A percentile compares a stretch with the other conserved stretches of the same genome.
Evolutionary conservation across 2,888 invertebrate genomes (phyloP).

Genomic region (Drosophila trichaetosa): DNA sequence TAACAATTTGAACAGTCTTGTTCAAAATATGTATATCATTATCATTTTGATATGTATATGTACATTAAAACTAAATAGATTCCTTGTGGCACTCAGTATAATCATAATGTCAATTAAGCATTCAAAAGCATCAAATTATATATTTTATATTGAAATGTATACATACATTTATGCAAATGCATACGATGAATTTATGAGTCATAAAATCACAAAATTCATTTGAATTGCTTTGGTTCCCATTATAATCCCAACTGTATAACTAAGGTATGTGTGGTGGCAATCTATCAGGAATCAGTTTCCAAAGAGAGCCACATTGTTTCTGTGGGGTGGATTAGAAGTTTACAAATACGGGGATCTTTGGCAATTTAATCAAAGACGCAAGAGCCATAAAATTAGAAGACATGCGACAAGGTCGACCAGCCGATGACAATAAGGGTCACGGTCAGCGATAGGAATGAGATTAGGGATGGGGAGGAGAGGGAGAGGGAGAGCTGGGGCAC

Average conservation of each 20-base stretch:
- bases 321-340: conserved; percentile 25
- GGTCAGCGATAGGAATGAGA: background rate
- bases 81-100: background rate
- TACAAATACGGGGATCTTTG: conserved; percentile 13
- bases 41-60: background rate
- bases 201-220: conserved; percentile 38
- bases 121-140: background rate
- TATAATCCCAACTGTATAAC: conserved; percentile 25
- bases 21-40: background rate
- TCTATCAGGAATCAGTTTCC: background rate
- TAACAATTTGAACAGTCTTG: background rate
- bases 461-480: background rate
- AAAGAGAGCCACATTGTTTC: background rate
- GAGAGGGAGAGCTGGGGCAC: background rate
- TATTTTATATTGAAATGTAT: background rate
- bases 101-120: background rate
- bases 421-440: conserved; percentile 37
- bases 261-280: background rate
- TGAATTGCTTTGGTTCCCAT: conserved; percentile 28
- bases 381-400: conserved; percentile 46
- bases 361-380: conserved; percentile 49
- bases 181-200: conserved; percentile 25
- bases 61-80: background rate
- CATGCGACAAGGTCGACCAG: conserved; percentile 20
- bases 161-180: background rate